phyloP scores from a whole-genome alignment of 2,888 invertebrate genomes.

The Petrolisthes manimaculis region DNA sequence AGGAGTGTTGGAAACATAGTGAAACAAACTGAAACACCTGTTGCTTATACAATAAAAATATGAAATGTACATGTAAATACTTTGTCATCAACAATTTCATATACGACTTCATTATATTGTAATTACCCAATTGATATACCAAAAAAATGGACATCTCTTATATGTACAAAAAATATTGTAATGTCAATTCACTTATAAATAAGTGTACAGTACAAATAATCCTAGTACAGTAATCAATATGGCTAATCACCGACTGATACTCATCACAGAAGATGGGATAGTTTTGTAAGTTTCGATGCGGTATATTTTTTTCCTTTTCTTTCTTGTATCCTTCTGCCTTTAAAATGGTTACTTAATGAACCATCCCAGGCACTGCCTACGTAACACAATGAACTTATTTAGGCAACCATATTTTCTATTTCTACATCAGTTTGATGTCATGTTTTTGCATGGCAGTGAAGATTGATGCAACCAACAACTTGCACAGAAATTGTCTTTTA shows the following conservation, averaged over 20 bases:
- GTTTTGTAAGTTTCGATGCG: too few relatives aligned
- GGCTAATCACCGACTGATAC: slow-evolving; percentile 30
- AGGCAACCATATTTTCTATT: slow-evolving; percentile 15
- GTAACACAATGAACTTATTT: slow-evolving; percentile 17
- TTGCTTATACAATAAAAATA: too few relatives aligned
- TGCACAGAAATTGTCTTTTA: slow-evolving; percentile 46
- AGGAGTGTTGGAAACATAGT: too few relatives aligned
- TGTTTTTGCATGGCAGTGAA: slow-evolving; percentile 52
- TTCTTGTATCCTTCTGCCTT: not conserved
- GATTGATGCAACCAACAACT: slow-evolving; percentile 35
- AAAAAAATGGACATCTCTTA: too few relatives aligned
- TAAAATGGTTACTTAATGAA: not conserved
- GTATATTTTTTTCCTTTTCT: too few relatives aligned
- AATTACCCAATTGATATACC: too few relatives aligned
- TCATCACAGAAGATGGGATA: slow-evolving; percentile 33
- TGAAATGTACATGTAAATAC: too few relatives aligned
- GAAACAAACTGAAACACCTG: too few relatives aligned
- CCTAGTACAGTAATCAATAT: slow-evolving; percentile 12
- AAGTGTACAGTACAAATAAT: not conserved
- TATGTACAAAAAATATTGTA: too few relatives aligned
- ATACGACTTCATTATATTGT: too few relatives aligned
- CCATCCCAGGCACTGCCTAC: slow-evolving; percentile 32
- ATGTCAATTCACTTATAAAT: too few relatives aligned
- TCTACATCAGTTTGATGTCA: slow-evolving; percentile 37
- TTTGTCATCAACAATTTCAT: too few relatives aligned